Evolutionary conservation across 1,140 invertebrate genomes (phyloP).

Genomic region (Schlechtendalia chinensis): DNA sequence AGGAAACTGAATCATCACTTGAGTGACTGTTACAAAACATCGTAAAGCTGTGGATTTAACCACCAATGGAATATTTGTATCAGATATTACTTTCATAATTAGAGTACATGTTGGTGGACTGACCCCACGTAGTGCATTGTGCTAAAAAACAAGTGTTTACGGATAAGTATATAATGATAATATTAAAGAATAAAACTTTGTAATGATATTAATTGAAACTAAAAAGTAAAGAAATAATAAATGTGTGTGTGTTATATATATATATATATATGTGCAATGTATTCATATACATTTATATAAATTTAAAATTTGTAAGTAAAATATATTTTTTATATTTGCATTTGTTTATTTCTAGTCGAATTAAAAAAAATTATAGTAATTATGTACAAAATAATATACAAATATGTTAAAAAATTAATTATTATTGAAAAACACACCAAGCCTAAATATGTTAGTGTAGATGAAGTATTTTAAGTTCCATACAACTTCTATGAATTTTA

Average conservation of each 20-base stretch:
- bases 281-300: no score
- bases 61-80: conserved; percentile 55
- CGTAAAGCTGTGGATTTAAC: conserved; percentile 59
- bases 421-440: no score
- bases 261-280: neutral
- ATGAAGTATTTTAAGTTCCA: no score
- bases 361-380: no score
- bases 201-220: neutral
- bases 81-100: conserved; percentile 59
- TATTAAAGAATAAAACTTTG: neutral
- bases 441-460: no score
- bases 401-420: no score
- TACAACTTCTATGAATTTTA: no score
- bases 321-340: no score
- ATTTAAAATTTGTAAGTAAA: no score
- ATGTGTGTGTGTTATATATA: no score
- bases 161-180: neutral
- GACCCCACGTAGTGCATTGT: conserved; percentile 64
- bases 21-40: conserved; percentile 63
- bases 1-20: conserved; percentile 61
- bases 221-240: no score
- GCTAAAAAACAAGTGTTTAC: conserved; percentile 56
- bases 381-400: neutral
- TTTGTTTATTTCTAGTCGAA: no score
- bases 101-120: conserved; percentile 65